Evolutionary conservation across 2,113 vertebrate species (phyloP), one percentile per base, ranked within the genome.

Genomic region (Equus przewalskii): DNA sequence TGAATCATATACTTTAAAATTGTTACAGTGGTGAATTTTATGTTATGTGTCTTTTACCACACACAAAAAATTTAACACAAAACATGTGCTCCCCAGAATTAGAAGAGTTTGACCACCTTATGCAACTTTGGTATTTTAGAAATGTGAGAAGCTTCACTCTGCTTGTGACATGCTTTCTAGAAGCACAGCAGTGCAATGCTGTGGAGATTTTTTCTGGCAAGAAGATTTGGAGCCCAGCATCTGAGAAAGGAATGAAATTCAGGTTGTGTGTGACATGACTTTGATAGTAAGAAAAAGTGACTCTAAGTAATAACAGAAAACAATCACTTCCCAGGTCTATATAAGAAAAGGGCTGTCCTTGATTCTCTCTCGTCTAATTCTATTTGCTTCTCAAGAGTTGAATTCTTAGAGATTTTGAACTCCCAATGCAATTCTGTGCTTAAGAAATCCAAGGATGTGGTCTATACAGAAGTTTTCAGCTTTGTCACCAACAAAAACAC

Each of bases 71-170:
- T 83, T 81, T 91, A 96, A 89, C 85, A 80, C 33, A 60, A 96
- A 98, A 51, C 62, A 85, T 49, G 28, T 73, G 70, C 81, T 97
- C 41, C 69, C 22, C 80, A 51, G 75, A 89, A 93, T 84, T 58
- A 96, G 92, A 86, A 89, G 69, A 54, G 0, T 88, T 85, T 97
- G 86, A 97, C 85, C 3, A 93, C 58, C 18, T 96, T 41, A 12
- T n/a, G 75, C 22, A 69, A 95, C 62, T 91, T 67, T 67, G 78
- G 90, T 97, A 96, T 82, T 96, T 93, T 92, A 96, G 91, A 96
- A 97, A 91, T 4, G 60, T 87, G 83, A 96, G 95, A 97, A 73
- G 89, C 58, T 96, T 49, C 1, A 6, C 76, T 96, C n/a, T 88
- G 69, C 54, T 58, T 13, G 15, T 65, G 88, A 78, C 79, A 22